A percentile compares a stretch with the other conserved stretches of the same genome.
Evolutionary conservation across 2,797 vertebrate species (phyloP).

Genomic region (Clarias pachynema): DNA sequence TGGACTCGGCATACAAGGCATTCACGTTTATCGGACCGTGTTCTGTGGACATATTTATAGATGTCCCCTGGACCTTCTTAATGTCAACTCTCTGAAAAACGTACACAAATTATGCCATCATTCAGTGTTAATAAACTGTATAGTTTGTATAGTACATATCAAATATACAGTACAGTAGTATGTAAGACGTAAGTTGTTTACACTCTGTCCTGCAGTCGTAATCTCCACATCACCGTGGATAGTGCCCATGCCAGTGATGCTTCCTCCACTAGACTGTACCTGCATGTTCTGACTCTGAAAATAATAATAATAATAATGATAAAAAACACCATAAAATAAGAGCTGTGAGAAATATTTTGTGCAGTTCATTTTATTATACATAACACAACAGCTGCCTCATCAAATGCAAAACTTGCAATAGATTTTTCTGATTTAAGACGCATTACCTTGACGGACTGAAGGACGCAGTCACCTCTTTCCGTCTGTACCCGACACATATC

Average conservation of each 20-base stretch:
- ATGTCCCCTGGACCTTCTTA: slow-evolving; percentile 91
- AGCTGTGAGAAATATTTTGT: not conserved
- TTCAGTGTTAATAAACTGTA: not conserved
- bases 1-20: slow-evolving; percentile 89
- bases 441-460: slow-evolving; percentile 88
- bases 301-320: too few relatives aligned
- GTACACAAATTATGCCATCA: slow-evolving; percentile 27
- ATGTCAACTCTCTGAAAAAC: slow-evolving; percentile 81
- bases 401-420: not conserved
- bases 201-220: slow-evolving; percentile 79
- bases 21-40: slow-evolving; percentile 85
- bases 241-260: slow-evolving; percentile 84
- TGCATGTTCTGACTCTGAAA: slow-evolving; percentile 84
- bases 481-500: slow-evolving; percentile 86
- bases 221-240: slow-evolving; percentile 90
- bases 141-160: not conserved
- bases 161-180: not conserved
- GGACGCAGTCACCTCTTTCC: slow-evolving; percentile 81
- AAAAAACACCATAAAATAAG: not conserved
- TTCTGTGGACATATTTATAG: slow-evolving; percentile 86
- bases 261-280: slow-evolving; percentile 82
- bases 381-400: not conserved
- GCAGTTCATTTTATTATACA: not conserved
- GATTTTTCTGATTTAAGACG: not conserved
- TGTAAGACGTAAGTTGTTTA: slow-evolving; percentile 62